These are phyloP conservation scores for Beaufortia kweichowensis DNA, from an alignment of 2,113 vertebrate species.

Conservation along the genomic window DNA sequence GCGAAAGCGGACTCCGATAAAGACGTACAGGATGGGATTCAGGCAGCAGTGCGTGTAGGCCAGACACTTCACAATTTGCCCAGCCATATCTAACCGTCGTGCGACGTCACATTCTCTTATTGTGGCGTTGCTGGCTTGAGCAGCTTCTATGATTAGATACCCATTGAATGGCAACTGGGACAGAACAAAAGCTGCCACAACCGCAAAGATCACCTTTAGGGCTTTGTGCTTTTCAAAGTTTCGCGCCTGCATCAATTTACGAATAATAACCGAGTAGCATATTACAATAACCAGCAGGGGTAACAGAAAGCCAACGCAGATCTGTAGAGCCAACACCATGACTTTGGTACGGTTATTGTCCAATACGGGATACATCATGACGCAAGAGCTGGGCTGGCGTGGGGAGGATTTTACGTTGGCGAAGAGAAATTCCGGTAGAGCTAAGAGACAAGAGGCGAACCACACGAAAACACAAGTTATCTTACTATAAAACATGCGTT, in stretches of 20 bases:
- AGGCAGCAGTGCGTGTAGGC: conserved; percentile 88
- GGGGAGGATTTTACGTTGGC: conserved; percentile 54
- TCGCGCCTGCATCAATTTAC: conserved; percentile 79
- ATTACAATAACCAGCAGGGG: conserved; percentile 80
- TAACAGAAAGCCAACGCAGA: conserved; percentile 82
- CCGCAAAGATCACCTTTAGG: conserved; percentile 78
- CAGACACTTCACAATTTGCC: conserved; percentile 80
- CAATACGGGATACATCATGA: conserved; percentile 66
- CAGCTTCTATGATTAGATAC: conserved; percentile 77
- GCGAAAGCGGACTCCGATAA: conserved; percentile 84
- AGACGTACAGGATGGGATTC: conserved; percentile 87
- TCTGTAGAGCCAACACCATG: conserved; percentile 75
- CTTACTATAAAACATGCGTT: conserved; percentile 77
- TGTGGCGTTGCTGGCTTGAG: conserved; percentile 59
- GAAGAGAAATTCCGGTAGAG: conserved; percentile 85
- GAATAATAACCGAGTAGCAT: conserved; percentile 85
- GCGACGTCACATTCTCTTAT: conserved; percentile 67
- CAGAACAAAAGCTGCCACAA: conserved; percentile 81
- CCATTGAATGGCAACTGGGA: conserved; percentile 85
- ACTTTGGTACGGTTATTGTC: conserved; percentile 68
- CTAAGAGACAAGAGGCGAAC: conserved; percentile 71
- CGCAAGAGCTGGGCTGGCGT: conserved; percentile 52
- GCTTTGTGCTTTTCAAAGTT: conserved; percentile 88
- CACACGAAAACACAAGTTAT: conserved; percentile 77
- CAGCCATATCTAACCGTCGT: conserved; percentile 68